Evolutionary conservation across 2,888 invertebrate species (phyloP).

Genomic region (Pseudanteris insignis): DNA sequence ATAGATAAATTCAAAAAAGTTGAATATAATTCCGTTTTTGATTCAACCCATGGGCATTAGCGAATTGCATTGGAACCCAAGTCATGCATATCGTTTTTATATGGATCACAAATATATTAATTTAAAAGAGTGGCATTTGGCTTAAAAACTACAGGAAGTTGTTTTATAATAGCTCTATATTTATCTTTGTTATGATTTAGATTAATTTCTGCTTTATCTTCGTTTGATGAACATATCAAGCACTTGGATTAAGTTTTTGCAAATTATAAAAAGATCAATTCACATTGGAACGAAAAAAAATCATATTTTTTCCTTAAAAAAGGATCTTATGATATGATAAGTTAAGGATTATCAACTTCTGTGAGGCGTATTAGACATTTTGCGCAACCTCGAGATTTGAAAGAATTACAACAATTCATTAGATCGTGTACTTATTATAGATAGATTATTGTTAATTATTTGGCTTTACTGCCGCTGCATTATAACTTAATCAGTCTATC

Average conservation of each 20-base stretch:
- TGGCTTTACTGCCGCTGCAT: no score
- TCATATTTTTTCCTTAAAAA: not conserved
- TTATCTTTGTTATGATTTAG: no score
- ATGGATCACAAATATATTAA: no score
- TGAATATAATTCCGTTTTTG: conserved; percentile 28
- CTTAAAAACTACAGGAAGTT: no score
- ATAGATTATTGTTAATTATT: conserved; percentile 8
- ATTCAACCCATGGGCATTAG: conserved; percentile 45
- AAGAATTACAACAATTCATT: conserved; percentile 48
- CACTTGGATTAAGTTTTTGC: not conserved
- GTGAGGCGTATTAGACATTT: conserved; percentile 48
- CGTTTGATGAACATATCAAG: not conserved
- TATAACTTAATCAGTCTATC: no score
- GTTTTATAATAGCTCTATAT: no score
- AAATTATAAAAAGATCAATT: not conserved
- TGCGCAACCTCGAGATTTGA: conserved; percentile 45
- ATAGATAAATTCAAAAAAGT: conserved; percentile 32
- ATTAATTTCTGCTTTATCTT: not conserved
- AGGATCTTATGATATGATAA: conserved; percentile 13
- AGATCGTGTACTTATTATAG: conserved; percentile 39
- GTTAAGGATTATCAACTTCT: conserved; percentile 14
- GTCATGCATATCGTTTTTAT: conserved; percentile 28
- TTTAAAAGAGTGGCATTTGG: no score
- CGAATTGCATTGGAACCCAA: conserved; percentile 28
- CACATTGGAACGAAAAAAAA: not conserved